Base-by-base conservation (phyloP, 1,140 invertebrate species). In the Drosophila novamexicana region DNA sequence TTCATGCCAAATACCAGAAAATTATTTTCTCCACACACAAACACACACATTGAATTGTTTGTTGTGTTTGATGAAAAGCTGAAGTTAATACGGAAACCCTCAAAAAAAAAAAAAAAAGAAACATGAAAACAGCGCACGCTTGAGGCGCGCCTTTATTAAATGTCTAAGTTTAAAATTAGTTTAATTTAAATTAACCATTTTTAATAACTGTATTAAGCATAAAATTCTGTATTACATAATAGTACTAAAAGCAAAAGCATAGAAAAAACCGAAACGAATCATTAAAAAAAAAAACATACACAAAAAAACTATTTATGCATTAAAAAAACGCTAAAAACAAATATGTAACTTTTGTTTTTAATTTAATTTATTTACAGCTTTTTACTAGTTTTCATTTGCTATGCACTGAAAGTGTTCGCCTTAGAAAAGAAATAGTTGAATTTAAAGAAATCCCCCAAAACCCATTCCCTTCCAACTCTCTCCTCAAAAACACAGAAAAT, bases 161-260 rank as follows among this genome's bases (percentile, higher is more conserved):
- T 88, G 69, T 88, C 65, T 86, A 86, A 88, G 83, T 79, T 88
- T 59, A 79, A 47, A 61, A 36, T 69, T 83, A 86, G 79, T 74
- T 88, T 83, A 86, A 86, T 86, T 83, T 83, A 88, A 83, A 54
- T 75, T 75, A 71, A 70, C 74, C 74, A 64, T 16, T 74, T 82
- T 69, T 79, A 77, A 75, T 79, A 79, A 74, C 71, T 76, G 65
- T 73, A 77, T 71, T 86, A 88, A 86, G 79, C 66, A 54, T 88
- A 74, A 58, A 57, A 71, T 69, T 83, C 83, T 88, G 79, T 88
- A 86, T 79, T 83, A 88, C 76, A 75, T 77, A 88, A 50, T 74
- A 88, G 82, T 76, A 86, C 82, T 86, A 86, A 88, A 81, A 73
- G 70, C 59, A 67, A 57, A 73, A 73, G 45, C 62, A 61, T 59